Conservation (phyloP, 1,140 invertebrate species). For the Trichonephila clavata region DNA sequence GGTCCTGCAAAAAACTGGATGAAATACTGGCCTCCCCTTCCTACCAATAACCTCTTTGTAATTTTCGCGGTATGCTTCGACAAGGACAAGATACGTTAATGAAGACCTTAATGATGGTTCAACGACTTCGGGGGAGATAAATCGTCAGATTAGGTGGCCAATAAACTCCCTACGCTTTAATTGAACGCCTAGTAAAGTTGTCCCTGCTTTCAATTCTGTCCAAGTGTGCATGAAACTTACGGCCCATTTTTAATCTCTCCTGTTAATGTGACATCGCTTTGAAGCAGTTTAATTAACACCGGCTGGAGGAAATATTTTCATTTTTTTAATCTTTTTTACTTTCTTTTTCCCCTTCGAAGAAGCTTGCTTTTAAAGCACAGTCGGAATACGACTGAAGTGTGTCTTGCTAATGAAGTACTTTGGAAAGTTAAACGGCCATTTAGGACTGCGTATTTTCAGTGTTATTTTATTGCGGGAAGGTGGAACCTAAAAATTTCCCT, state of each 20-base stretch:
- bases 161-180: slow-evolving; percentile 61
- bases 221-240: slow-evolving; percentile 31
- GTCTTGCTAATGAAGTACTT: slow-evolving; percentile 24
- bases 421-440: slow-evolving; percentile 47
- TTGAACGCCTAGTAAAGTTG: slow-evolving; percentile 63
- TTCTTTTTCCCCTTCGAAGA: background rate
- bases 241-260: slow-evolving; percentile 56
- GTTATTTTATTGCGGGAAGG: slow-evolving; percentile 24
- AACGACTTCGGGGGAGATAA: slow-evolving; percentile 68
- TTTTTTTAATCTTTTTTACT: slow-evolving; percentile 9
- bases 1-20: background rate
- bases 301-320: background rate
- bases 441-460: slow-evolving; percentile 9
- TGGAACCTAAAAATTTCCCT: background rate
- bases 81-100: slow-evolving; percentile 69
- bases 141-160: slow-evolving; percentile 72
- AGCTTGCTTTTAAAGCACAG: background rate
- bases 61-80: slow-evolving; percentile 16
- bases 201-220: slow-evolving; percentile 34
- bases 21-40: background rate
- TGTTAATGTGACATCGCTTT: slow-evolving; percentile 60
- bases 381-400: slow-evolving; percentile 40
- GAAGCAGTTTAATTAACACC: slow-evolving; percentile 47
- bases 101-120: slow-evolving; percentile 70
- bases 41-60: slow-evolving; percentile 55